These are phyloP conservation scores for Platyrinchus mystaceus DNA, from an alignment of 2,797 vertebrate species.

Conservation along the genomic window DNA sequence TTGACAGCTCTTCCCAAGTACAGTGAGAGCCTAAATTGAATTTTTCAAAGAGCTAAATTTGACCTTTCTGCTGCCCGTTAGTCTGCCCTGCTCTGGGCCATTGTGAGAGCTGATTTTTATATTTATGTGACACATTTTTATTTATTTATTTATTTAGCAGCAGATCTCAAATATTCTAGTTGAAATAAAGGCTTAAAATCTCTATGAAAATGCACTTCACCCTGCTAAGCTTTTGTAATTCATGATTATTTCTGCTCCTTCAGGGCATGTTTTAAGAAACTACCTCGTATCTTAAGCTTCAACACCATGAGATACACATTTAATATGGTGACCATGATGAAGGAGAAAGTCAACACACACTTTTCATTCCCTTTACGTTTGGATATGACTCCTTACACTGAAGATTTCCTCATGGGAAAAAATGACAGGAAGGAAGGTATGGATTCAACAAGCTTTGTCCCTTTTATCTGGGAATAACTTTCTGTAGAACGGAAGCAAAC, in stretches of 20 bases:
- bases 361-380: slow-evolving; percentile 97
- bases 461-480: background rate
- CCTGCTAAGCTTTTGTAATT: background rate
- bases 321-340: slow-evolving; percentile 99
- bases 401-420: slow-evolving; percentile 98
- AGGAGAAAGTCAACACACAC: slow-evolving; percentile 98
- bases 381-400: slow-evolving; percentile 98
- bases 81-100: background rate
- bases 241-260: background rate
- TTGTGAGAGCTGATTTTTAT: background rate
- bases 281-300: slow-evolving; percentile 97
- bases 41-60: background rate
- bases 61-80: background rate
- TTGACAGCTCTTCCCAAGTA: background rate
- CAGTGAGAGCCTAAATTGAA: background rate
- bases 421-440: slow-evolving; percentile 93
- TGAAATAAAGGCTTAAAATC: background rate
- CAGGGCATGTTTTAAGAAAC: slow-evolving; percentile 98
- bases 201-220: background rate
- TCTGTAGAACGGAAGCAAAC: background rate
- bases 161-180: background rate
- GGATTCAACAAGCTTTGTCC: background rate
- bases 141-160: background rate
- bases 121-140: background rate
- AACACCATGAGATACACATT: slow-evolving; percentile 99